Evolutionary conservation across 2,797 vertebrate genomes (phyloP), one percentile per base, ranked within the genome.

Genomic region (Ctenopoma kingsleyae): DNA sequence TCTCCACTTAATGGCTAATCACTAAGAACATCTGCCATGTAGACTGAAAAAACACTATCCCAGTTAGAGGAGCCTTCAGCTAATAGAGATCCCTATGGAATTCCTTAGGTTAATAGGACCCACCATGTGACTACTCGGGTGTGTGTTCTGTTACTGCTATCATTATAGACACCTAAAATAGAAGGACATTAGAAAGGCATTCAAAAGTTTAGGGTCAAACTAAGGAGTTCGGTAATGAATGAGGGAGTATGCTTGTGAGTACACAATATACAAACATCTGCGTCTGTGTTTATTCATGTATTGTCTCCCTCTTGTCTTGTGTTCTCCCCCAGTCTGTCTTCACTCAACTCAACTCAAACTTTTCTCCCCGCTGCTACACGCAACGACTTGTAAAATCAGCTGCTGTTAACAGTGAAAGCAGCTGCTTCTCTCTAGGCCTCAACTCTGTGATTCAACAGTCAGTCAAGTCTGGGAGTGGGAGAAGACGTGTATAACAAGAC

Each of bases 1-100:
- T 87, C 82, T 69, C 73, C 83, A 91, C 86, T 91, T 90, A 92
- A 91, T 85, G 85, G 78, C 87, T 89, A 90, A 91, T 89, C 78
- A 87, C 85, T 81, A 71, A 85, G 84, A 91, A 90, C 91, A 91
- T 89, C 90, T 92, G 89, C 88, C 81, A 80, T 38, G 69, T 73
- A 67, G 85, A 82, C 67, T 80, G 81, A 61, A 88, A 85, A 87
- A 86, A 89, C 80, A 83, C 55, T 44, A 46, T 83, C 67, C 87
- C 87, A 60, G 63, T 5, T 72, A 87, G 86, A 71, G 66, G 30
- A 74, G 80, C 69, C 73, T 85, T 84, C 65, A 80, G 83, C 76
- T 82, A 84, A 83, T 56, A 82, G 51, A 76, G 66, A 76, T 71
- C 66, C 86, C 81, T 67, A 44, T 10, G 86, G 88, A 83, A 87